Conservation (phyloP, 2,113 vertebrate genomes). For the sheep (Ovis aries) region ARS-UI_Ramb_v3.0 NC_056068.1:26581501-26582000, state of each 20-base stretch:
- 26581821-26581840: background rate
- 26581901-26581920: background rate
- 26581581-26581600: too few relatives aligned
- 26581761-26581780: background rate
- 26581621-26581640: background rate
- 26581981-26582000: background rate
- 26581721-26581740: background rate
- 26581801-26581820: background rate
- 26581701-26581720: background rate
- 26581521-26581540: background rate
- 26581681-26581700: background rate
- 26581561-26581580: background rate
- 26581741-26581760: background rate
- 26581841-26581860: background rate
- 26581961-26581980: background rate
- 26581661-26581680: background rate
- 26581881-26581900: background rate
- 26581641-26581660: background rate
- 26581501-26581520: background rate
- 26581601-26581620: background rate
- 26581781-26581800: background rate
- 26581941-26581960: background rate
- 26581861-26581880: background rate
- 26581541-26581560: background rate
- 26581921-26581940: background rate